Evolutionary conservation across 2,113 vertebrate genomes (phyloP).

Genomic region (Coracopsis vasa): DNA sequence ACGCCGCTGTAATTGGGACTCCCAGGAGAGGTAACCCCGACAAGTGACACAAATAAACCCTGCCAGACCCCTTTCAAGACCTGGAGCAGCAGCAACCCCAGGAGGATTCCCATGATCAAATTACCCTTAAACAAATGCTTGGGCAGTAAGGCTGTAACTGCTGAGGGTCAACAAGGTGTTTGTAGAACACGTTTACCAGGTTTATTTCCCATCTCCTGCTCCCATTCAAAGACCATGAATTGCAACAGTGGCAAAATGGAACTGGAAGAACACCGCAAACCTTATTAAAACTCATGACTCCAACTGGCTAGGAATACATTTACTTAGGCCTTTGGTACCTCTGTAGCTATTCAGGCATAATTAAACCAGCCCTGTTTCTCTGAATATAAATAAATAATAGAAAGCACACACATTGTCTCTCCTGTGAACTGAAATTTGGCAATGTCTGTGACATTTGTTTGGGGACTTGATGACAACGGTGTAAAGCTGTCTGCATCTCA

Average conservation of each 20-base stretch:
- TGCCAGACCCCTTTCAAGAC: background rate
- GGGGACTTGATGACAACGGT: background rate
- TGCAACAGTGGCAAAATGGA: background rate
- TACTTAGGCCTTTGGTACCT: conserved; percentile 19
- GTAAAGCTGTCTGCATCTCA: background rate
- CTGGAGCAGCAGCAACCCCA: background rate
- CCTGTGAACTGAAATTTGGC: conserved; percentile 16
- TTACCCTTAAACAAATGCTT: conserved; percentile 32
- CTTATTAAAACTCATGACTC: conserved; percentile 15
- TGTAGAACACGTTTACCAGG: background rate
- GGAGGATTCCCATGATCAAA: conserved; percentile 5
- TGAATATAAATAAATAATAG: conserved; percentile 10
- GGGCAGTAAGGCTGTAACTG: background rate
- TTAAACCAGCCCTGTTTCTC: background rate
- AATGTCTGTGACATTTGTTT: background rate
- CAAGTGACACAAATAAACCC: conserved; percentile 41
- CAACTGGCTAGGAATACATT: background rate
- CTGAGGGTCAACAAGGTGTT: conserved; percentile 3
- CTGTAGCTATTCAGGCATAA: conserved; percentile 20
- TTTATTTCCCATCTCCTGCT: background rate
- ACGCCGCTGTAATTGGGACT: background rate
- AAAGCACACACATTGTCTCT: background rate
- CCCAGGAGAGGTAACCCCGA: background rate
- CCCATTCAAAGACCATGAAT: background rate
- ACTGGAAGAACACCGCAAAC: background rate